A percentile compares a stretch with the other conserved stretches of the same genome.
These are phyloP conservation scores for Chrysemys picta DNA, from an alignment of 2,113 vertebrate species.

Conservation along the genomic window DNA sequence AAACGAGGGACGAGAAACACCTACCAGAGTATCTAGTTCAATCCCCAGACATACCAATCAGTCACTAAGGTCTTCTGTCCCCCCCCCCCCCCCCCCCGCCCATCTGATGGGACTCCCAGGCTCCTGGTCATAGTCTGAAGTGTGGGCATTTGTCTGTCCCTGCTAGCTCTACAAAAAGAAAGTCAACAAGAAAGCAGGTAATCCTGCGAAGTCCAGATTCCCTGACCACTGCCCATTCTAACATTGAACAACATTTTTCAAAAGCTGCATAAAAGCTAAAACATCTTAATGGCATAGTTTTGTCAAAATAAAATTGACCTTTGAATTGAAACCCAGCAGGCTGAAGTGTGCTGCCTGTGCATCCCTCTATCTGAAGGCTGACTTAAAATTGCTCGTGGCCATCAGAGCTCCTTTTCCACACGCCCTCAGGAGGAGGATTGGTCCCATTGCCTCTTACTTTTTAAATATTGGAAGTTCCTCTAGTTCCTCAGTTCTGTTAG, in stretches of 20 bases:
- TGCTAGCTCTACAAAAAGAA: neutral
- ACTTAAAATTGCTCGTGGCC: neutral
- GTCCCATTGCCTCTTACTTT: neutral
- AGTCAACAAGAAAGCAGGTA: neutral
- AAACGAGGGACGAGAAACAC: neutral
- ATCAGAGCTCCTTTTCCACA: neutral
- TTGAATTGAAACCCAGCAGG: neutral
- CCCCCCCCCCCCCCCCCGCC: too few species aligned
- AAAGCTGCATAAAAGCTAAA: neutral
- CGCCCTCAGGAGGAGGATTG: neutral
- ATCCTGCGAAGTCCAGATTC: neutral
- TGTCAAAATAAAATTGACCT: neutral
- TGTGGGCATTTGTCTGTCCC: neutral
- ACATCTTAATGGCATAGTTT: neutral
- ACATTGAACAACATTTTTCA: neutral
- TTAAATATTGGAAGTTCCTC: neutral
- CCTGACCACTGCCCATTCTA: neutral
- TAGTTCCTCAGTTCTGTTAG: neutral
- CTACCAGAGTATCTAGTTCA: neutral
- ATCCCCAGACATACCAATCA: neutral
- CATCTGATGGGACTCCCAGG: neutral
- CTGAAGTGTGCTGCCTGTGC: neutral
- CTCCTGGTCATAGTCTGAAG: neutral
- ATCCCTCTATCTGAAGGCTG: neutral
- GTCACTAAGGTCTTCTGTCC: neutral